Percentiles rank a stretch among this genome's conserved stretches.
phyloP scores from a whole-genome alignment of 64 coral and sea anemone genomes.

The Dendrophyllia cribrosa region DNA sequence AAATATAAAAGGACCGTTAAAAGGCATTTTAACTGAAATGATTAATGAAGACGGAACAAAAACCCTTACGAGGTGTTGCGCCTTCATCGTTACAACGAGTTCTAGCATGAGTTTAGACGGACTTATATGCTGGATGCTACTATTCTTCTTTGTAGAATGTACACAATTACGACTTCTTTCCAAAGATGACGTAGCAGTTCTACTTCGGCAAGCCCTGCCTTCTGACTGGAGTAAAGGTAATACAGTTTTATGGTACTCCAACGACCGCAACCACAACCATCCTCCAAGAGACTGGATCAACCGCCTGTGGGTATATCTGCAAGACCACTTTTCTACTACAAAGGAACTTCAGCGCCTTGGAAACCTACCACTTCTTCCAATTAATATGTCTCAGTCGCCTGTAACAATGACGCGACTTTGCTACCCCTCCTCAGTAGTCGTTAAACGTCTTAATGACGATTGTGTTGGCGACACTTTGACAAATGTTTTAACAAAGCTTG shows the following conservation, averaged over 20 bases:
- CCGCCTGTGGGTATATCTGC: slow-evolving; percentile 73
- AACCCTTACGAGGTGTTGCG: background rate
- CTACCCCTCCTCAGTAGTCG: slow-evolving; percentile 56
- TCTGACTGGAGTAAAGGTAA: slow-evolving; percentile 35
- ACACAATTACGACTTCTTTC: slow-evolving; percentile 11
- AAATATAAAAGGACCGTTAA: no score
- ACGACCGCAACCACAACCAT: background rate
- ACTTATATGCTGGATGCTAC: no score
- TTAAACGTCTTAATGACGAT: background rate
- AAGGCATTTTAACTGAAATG: no score
- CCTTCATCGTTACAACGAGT: background rate
- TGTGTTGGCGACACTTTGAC: background rate
- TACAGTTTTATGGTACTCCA: slow-evolving; percentile 39
- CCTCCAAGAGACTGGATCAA: slow-evolving; percentile 59
- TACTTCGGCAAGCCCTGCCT: slow-evolving; percentile 25
- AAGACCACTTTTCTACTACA: background rate
- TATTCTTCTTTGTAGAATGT: background rate
- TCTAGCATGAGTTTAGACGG: no score
- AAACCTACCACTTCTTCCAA: background rate
- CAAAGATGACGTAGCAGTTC: background rate
- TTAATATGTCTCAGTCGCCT: background rate
- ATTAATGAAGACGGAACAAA: no score
- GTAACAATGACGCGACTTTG: slow-evolving; percentile 40
- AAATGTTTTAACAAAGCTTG: slow-evolving; percentile 16
- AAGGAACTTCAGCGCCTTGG: background rate